A percentile compares a stretch with the other conserved stretches of the same genome.
Conservation (phyloP, 2,113 vertebrate species). For the Lamprologus ornatipinnis region DNA sequence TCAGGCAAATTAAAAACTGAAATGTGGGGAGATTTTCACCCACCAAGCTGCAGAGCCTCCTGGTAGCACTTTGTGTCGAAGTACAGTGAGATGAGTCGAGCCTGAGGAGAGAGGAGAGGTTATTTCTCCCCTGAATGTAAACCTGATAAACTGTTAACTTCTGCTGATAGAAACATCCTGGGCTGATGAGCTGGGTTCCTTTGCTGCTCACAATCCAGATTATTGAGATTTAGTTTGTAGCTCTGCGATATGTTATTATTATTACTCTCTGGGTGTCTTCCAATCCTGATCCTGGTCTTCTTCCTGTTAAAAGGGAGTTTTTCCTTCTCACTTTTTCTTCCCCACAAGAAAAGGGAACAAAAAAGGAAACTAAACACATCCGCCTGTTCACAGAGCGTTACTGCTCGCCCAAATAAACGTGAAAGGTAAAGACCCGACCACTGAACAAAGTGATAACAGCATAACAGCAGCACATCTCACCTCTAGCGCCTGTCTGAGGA, state of each 20-base stretch:
- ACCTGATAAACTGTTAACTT: neutral
- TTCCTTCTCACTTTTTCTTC: neutral
- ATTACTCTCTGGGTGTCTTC: neutral
- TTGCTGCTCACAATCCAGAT: neutral
- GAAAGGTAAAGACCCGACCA: neutral
- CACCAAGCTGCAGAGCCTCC: constrained; percentile 94
- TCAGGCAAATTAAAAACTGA: neutral
- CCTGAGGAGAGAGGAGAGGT: constrained; percentile 63
- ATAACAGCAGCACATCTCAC: constrained; percentile 52
- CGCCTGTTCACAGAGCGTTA: neutral
- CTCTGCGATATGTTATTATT: neutral
- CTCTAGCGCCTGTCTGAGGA: constrained; percentile 95
- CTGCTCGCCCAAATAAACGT: neutral
- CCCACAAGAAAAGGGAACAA: neutral
- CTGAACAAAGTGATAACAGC: neutral
- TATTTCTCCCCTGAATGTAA: neutral
- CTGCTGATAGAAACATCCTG: neutral
- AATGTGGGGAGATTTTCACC: neutral
- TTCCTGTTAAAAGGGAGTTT: neutral
- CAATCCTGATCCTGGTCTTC: neutral
- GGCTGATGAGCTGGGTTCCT: neutral
- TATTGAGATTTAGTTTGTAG: neutral
- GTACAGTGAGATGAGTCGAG: constrained; percentile 93
- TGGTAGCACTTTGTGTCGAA: constrained; percentile 98
- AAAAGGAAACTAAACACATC: neutral